phyloP scores from a whole-genome alignment of 1,140 invertebrate genomes.

The Drosophila burlai region DNA sequence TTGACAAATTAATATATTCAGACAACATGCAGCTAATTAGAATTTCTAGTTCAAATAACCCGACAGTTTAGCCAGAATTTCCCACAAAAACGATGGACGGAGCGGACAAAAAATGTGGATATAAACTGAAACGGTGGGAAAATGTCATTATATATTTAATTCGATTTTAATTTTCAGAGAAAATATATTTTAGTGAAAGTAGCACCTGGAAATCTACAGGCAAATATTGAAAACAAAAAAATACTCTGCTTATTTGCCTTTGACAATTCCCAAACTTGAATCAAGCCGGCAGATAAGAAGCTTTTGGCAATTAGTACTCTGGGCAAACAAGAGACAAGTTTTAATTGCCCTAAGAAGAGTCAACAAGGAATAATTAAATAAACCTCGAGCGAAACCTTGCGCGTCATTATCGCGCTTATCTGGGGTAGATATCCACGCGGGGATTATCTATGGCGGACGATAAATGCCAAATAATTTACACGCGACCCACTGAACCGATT shows the following conservation, averaged over 20 bases:
- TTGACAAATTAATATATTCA: constrained; percentile 53
- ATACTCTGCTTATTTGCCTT: constrained; percentile 22
- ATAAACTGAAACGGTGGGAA: constrained; percentile 15
- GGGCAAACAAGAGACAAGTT: constrained; percentile 40
- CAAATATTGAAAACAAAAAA: constrained; percentile 25
- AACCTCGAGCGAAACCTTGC: constrained; percentile 45
- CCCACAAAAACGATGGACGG: not conserved
- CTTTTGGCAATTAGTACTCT: constrained; percentile 33
- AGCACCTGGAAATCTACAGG: not conserved
- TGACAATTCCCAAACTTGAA: constrained; percentile 19
- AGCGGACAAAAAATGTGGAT: constrained; percentile 25
- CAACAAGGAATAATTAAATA: constrained; percentile 43
- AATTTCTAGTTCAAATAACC: constrained; percentile 53
- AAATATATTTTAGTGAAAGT: not conserved
- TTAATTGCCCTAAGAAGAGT: constrained; percentile 47
- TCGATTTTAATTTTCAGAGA: constrained; percentile 38
- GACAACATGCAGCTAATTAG: constrained; percentile 60
- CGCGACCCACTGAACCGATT: constrained; percentile 19
- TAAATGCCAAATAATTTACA: constrained; percentile 54
- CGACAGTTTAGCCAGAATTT: constrained; percentile 30
- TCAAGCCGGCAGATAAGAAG: constrained; percentile 23
- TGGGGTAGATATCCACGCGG: constrained; percentile 21
- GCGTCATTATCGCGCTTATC: constrained; percentile 41
- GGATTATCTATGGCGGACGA: constrained; percentile 57
- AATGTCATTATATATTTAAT: constrained; percentile 51